Conservation (phyloP, 2,888 invertebrate genomes). For the Pseudococcus longispinus region DNA sequence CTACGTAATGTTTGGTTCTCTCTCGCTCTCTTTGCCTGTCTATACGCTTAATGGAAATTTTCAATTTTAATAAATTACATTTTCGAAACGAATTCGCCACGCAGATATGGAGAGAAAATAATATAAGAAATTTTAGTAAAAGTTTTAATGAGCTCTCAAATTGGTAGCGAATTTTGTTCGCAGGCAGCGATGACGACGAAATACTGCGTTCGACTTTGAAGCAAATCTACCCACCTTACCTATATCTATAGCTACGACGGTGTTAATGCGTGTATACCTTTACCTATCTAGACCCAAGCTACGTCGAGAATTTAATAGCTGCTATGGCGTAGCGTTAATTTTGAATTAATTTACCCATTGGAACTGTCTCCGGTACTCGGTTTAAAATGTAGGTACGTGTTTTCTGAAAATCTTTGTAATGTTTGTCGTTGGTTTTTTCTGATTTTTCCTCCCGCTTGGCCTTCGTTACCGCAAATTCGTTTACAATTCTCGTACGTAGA, state of each 20-base stretch:
- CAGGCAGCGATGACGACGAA: neutral
- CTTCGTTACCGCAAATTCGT: too few species aligned
- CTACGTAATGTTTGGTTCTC: neutral
- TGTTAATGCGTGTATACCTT: neutral
- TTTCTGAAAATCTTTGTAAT: neutral
- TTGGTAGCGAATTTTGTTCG: neutral
- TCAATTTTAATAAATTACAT: constrained; percentile 22
- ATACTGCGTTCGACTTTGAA: neutral
- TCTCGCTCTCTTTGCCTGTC: too few species aligned
- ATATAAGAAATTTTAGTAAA: neutral
- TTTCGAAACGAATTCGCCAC: neutral
- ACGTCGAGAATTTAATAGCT: neutral
- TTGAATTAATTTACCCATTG: neutral
- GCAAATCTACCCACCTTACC: neutral
- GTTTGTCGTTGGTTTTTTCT: neutral
- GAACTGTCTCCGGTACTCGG: neutral
- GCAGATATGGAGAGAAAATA: neutral
- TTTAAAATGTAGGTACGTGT: neutral
- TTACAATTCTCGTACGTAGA: neutral
- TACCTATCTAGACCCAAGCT: too few species aligned
- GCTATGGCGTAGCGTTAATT: neutral
- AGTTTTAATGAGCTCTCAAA: neutral
- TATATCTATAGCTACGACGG: neutral
- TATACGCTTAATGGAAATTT: constrained; percentile 10
- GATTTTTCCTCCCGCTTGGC: neutral